Base-by-base conservation (phyloP, 1,140 invertebrate genomes). In the Temnothorax nylanderi region DNA sequence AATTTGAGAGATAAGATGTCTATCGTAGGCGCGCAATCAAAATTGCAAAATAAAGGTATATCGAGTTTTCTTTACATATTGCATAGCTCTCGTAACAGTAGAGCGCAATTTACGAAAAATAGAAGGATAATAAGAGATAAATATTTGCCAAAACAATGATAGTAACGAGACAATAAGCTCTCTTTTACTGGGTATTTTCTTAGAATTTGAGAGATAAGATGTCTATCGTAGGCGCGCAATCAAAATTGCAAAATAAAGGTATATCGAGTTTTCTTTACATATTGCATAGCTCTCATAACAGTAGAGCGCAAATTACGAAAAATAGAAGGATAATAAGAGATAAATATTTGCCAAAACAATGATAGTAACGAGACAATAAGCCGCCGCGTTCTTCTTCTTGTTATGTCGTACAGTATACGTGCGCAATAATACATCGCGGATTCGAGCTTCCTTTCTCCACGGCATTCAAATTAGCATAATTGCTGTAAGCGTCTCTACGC, bases 181-280 rank as follows among this genome's bases (percentile, higher is more conserved):
- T 26, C 26, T 26, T 26, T 26, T n/a, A 26, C 16, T 21, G 11
- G 18, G n/a, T 47, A 76, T 86, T 81, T 76, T 72, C 74, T 47
- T 69, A 34, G 2, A 41, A 41, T 7, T 37, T 1, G 34, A 64
- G 26, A 56, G 49, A 44, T 41, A 71, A 71, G 11, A 75, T 58
- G 37, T 0, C 5, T 54, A 71, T 37, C 8, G 49, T 1, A 6
- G 10, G 13, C 10, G 26, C 5, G 8, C 16, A 11, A 84, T 41
- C 32, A 16, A 84, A 81, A 47, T 32, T 37, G n/a, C n/a, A 54
- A 54, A 54, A 41, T 34, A 3, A 34, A 34, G 18, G 16, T 76
- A 60, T 76, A 75, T 75, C 32, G 2, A 75, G 34, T 44, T 6
- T 7, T 75, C 3, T n/a, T 67, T 74, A 41, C 51, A 21, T 74